Evolutionary conservation across 2,888 invertebrate genomes (phyloP).

Genomic region (Zygothrica quintamaculata): DNA sequence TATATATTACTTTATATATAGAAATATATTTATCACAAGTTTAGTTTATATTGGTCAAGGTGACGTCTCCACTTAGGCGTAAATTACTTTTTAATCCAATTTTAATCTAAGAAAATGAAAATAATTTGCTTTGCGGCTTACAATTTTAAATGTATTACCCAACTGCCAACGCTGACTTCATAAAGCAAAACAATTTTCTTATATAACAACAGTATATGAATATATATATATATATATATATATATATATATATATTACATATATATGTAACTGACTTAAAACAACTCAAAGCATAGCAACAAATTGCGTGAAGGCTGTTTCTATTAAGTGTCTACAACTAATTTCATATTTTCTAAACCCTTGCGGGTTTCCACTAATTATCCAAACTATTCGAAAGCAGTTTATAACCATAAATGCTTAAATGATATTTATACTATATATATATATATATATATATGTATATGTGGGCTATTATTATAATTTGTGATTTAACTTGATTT

Average conservation of each 20-base stretch:
- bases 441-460: no score
- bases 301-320: slow-evolving; percentile 65
- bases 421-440: not conserved
- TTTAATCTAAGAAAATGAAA: slow-evolving; percentile 41
- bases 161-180: slow-evolving; percentile 6
- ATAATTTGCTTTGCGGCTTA: slow-evolving; percentile 29
- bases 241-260: no score
- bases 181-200: slow-evolving; percentile 27
- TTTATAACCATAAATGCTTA: slow-evolving; percentile 46
- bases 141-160: slow-evolving; percentile 4
- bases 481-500: no score
- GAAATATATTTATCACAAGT: no score
- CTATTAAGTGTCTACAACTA: slow-evolving; percentile 52
- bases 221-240: no score
- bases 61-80: slow-evolving; percentile 10
- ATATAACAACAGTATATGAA: slow-evolving; percentile 39
- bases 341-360: slow-evolving; percentile 48
- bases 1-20: no score
- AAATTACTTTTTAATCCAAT: slow-evolving; percentile 33
- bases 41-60: slow-evolving; percentile 37
- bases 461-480: no score
- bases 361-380: slow-evolving; percentile 34
- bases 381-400: slow-evolving; percentile 32
- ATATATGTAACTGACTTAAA: slow-evolving; percentile 27
- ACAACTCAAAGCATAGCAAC: slow-evolving; percentile 15